Conservation (phyloP, 2,888 invertebrate species). For the Venustoraphidia nigricollis region DNA sequence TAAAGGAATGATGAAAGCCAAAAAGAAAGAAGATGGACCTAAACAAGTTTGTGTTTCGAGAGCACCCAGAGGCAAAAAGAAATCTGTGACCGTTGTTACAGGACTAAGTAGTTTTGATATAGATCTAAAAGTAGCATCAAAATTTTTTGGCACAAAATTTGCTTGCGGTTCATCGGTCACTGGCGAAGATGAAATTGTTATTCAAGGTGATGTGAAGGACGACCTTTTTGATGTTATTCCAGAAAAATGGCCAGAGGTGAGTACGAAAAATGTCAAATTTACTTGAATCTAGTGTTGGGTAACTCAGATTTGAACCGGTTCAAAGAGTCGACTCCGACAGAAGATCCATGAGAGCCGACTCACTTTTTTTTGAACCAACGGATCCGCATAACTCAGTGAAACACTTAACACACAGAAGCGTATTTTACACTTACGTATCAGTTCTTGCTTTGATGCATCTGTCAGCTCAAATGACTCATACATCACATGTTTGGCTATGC, state of each 20-base stretch:
- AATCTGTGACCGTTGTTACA: constrained; percentile 93
- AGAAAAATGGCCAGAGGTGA: constrained; percentile 93
- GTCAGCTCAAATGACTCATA: too few species aligned
- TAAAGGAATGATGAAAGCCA: constrained; percentile 87
- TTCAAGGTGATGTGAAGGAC: constrained; percentile 98
- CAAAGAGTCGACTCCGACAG: too few species aligned
- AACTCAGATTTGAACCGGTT: too few species aligned
- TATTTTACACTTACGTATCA: too few species aligned
- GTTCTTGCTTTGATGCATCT: too few species aligned
- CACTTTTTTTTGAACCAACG: too few species aligned
- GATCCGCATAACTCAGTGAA: too few species aligned
- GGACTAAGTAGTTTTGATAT: constrained; percentile 85
- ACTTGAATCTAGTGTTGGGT: too few species aligned
- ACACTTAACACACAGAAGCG: too few species aligned
- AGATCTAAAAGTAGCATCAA: constrained; percentile 93
- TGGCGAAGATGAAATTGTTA: constrained; percentile 97
- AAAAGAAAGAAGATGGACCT: constrained; percentile 84
- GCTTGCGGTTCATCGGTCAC: constrained; percentile 99
- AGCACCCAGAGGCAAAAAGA: constrained; percentile 94
- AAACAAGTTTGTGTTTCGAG: constrained; percentile 73
- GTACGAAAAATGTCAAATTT: neutral
- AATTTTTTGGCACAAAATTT: constrained; percentile 94
- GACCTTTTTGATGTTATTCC: constrained; percentile 95
- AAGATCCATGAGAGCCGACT: too few species aligned
- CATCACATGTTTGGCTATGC: too few species aligned